Conservation (phyloP, 2,113 vertebrate genomes). For the Ceuthmochares aereus region DNA sequence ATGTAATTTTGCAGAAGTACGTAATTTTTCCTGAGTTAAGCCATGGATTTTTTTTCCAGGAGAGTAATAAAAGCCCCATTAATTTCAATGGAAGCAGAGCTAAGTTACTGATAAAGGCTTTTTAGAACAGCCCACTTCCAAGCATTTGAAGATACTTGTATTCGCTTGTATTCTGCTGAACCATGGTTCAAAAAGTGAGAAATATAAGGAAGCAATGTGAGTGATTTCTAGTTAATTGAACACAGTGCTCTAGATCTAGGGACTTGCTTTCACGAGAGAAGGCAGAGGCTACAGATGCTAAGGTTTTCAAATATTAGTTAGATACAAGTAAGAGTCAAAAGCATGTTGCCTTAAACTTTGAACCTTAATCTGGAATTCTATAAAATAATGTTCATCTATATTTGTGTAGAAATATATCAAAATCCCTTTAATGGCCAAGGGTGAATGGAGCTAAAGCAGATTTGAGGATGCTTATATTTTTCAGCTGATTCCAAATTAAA, state of each 20-base stretch:
- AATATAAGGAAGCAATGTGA: background rate
- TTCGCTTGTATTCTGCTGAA: background rate
- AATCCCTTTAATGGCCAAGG: background rate
- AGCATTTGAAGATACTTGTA: background rate
- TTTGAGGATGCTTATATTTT: background rate
- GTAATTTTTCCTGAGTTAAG: background rate
- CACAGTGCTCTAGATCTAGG: background rate
- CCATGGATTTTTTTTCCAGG: too few relatives aligned
- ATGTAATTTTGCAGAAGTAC: background rate
- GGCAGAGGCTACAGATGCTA: background rate
- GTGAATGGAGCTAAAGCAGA: background rate
- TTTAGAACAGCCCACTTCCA: background rate
- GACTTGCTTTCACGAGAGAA: background rate
- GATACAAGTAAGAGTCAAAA: background rate
- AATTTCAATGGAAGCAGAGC: background rate
- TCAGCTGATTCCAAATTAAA: background rate
- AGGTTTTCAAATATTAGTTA: background rate
- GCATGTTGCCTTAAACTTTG: background rate
- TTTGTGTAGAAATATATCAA: background rate
- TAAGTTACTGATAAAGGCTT: background rate
- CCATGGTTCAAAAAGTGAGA: background rate
- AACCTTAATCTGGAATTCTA: background rate
- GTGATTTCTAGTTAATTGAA: background rate
- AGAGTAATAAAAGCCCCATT: background rate
- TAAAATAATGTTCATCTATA: background rate